Evolutionary conservation across 2,888 invertebrate species (phyloP).

Genomic region (Trissonchulus sp.): DNA sequence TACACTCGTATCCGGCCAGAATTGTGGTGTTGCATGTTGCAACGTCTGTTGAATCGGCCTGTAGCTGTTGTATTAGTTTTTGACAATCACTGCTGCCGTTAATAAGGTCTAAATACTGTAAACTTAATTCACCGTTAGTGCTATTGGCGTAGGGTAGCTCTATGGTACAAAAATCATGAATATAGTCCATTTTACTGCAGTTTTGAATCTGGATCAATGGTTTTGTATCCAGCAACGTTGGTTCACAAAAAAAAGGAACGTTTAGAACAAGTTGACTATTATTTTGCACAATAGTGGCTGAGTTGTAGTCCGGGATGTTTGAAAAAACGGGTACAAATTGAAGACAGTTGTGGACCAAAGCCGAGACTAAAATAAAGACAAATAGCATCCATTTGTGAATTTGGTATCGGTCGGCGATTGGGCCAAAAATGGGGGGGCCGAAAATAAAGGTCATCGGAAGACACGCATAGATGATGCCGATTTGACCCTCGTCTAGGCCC

Average conservation of each 20-base stretch:
- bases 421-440: slow-evolving; percentile 21
- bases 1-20: background rate
- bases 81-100: background rate
- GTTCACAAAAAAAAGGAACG: background rate
- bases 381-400: slow-evolving; percentile 13
- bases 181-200: background rate
- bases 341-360: slow-evolving; percentile 16
- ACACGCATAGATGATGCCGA: slow-evolving; percentile 19
- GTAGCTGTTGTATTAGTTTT: background rate
- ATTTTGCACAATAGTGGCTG: background rate
- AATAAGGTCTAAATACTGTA: background rate
- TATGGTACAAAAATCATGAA: background rate
- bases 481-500: slow-evolving; percentile 20
- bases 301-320: too few relatives aligned
- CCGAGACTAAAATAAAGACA: slow-evolving; percentile 2
- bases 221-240: background rate
- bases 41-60: background rate
- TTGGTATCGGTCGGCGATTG: slow-evolving; percentile 21
- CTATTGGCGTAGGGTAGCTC: background rate
- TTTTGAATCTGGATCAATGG: background rate
- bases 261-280: background rate
- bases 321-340: slow-evolving; percentile 10
- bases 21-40: background rate
- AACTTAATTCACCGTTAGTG: background rate
- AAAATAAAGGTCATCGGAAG: background rate